Evolutionary conservation across 1,140 invertebrate genomes (phyloP).

Genomic region (Papilio xuthus): DNA sequence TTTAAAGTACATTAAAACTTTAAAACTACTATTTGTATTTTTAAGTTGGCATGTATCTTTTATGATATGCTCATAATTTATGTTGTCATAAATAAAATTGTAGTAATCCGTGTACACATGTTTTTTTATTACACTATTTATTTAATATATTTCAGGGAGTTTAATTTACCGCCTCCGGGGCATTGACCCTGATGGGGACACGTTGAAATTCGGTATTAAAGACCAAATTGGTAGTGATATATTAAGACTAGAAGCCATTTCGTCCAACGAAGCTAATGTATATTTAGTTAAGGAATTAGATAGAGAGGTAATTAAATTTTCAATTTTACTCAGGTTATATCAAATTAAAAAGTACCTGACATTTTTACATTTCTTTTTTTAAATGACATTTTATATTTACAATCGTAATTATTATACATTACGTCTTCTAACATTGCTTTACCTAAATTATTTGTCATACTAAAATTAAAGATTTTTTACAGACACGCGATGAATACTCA

Average conservation of each 20-base stretch:
- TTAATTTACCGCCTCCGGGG: constrained; percentile 91
- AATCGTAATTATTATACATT: not conserved
- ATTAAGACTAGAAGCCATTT: constrained; percentile 91
- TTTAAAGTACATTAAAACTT: no score
- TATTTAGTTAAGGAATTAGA: constrained; percentile 94
- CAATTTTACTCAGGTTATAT: constrained; percentile 36
- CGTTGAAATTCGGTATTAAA: constrained; percentile 90
- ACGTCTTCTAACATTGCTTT: not conserved
- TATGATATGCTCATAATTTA: not conserved
- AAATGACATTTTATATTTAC: not conserved
- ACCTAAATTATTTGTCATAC: no score
- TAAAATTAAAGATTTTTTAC: constrained; percentile 45
- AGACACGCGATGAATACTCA: constrained; percentile 93
- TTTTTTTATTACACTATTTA: constrained; percentile 29
- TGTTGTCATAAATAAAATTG: not conserved
- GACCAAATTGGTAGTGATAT: constrained; percentile 91
- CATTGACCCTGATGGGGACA: constrained; percentile 92
- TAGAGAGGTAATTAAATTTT: constrained; percentile 86
- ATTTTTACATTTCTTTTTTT: not conserved
- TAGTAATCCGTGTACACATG: not conserved
- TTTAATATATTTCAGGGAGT: constrained; percentile 84
- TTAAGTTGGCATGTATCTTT: not conserved
- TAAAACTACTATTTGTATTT: not conserved
- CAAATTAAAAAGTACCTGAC: not conserved
- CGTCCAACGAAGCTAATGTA: constrained; percentile 91